phyloP scores from a whole-genome alignment of 2,113 vertebrate genomes.

The Atrichornis clamosus region DNA sequence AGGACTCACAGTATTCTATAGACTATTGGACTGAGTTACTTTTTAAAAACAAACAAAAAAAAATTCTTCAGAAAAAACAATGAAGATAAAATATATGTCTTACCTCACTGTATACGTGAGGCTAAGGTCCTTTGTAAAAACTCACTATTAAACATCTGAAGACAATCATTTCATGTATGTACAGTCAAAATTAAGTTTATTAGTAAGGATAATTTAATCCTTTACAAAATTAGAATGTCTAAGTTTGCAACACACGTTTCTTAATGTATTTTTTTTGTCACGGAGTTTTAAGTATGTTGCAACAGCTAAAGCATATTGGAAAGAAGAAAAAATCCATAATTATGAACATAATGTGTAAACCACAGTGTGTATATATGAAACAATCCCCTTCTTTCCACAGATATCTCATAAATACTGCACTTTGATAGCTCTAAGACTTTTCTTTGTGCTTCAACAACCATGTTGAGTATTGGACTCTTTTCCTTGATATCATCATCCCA shows the following conservation, averaged over 20 bases:
- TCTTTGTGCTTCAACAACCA: not conserved
- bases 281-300: not conserved
- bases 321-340: not conserved
- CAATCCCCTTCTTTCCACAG: not conserved
- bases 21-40: not conserved
- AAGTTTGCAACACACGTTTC: not conserved
- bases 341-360: not conserved
- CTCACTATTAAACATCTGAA: not conserved
- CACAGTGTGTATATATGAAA: not conserved
- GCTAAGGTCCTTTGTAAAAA: not conserved
- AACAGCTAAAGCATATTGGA: not conserved
- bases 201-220: not conserved
- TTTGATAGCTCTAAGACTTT: not conserved
- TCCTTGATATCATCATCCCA: not conserved
- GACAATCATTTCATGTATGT: not conserved
- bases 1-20: not conserved
- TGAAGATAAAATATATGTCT: not conserved
- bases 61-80: not conserved
- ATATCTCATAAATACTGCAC: not conserved
- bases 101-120: not conserved
- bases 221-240: not conserved
- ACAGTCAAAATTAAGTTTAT: not conserved
- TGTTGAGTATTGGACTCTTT: not conserved
- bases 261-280: not conserved
- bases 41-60: not conserved